These are phyloP conservation scores for Nothoprocta perdicaria DNA, from an alignment of 2,113 vertebrate species.

Conservation along the genomic window DNA sequence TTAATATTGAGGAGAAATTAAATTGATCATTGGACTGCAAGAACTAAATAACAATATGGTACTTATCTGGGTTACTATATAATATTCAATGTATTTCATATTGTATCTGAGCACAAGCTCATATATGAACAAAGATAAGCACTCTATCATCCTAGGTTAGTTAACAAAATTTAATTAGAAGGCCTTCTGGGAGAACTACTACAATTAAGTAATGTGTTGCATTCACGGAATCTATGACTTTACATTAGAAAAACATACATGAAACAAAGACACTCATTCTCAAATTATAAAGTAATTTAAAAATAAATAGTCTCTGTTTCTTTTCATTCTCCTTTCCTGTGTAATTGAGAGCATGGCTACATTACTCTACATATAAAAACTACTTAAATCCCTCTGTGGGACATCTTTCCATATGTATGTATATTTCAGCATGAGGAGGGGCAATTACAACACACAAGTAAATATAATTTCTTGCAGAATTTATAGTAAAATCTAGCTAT, in stretches of 20 bases:
- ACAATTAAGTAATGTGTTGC: not conserved
- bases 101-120: not conserved
- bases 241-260: not conserved
- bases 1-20: not conserved
- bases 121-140: not conserved
- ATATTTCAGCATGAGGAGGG: not conserved
- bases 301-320: not conserved
- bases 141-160: not conserved
- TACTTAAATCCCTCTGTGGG: not conserved
- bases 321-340: not conserved
- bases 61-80: not conserved
- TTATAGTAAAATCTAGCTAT: not conserved
- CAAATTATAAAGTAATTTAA: not conserved
- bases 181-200: not conserved
- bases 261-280: not conserved
- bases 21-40: not conserved
- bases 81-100: accelerated
- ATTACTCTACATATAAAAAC: not conserved
- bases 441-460: not conserved
- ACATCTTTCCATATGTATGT: not conserved
- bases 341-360: not conserved
- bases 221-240: not conserved
- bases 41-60: not conserved
- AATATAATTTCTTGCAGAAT: not conserved
- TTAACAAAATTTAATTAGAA: not conserved